Conservation (phyloP, 2,113 vertebrate genomes). For the Dissostichus mawsoni region DNA sequence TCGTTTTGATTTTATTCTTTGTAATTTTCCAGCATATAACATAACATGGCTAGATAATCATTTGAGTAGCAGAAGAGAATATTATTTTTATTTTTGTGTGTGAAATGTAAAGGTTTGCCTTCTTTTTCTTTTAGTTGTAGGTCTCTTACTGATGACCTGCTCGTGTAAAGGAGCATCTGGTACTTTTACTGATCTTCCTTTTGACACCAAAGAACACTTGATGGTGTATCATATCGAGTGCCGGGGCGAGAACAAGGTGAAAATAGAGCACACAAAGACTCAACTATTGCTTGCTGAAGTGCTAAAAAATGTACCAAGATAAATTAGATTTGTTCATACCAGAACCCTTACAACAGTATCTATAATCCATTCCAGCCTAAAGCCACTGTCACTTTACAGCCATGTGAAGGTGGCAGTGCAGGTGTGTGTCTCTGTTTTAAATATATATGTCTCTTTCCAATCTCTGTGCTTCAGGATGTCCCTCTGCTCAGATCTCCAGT, state of each 20-base stretch:
- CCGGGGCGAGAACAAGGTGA: conserved; percentile 34
- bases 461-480: not conserved
- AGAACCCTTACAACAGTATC: no score
- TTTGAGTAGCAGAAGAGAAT: not conserved
- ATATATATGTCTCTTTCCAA: no score
- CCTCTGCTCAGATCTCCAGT: conserved; percentile 15
- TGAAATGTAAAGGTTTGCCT: not conserved
- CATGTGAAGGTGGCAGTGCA: no score
- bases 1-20: no score
- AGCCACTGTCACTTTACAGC: no score
- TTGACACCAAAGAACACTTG: conserved; percentile 27
- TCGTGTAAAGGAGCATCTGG: conserved; percentile 64
- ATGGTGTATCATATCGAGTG: conserved; percentile 39
- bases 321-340: no score
- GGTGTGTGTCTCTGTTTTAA: no score
- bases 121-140: conserved; percentile 69
- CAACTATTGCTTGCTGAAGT: no score
- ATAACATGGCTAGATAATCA: no score
- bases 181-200: conserved; percentile 47
- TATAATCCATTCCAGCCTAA: no score
- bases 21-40: no score
- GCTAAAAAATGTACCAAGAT: not conserved
- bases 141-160: conserved; percentile 75
- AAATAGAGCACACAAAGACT: no score
- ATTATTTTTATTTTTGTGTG: not conserved